These are phyloP conservation scores for Ennomos fuscantarius DNA, from an alignment of 2,888 invertebrate genomes.

Conservation along the genomic window DNA sequence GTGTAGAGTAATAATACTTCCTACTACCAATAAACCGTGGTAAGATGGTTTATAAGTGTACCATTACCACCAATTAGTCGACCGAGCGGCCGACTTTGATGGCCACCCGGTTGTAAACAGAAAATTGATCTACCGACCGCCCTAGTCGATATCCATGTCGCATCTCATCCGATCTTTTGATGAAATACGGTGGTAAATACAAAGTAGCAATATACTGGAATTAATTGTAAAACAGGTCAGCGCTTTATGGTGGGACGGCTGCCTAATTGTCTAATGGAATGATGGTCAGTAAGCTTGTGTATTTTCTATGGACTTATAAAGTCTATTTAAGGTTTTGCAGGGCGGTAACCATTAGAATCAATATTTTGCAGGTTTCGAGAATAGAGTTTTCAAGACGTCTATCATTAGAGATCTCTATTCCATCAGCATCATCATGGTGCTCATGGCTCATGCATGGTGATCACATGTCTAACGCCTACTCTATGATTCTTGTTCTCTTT, in stretches of 20 bases:
- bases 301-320: not conserved
- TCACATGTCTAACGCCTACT: no score
- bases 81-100: slow-evolving; percentile 73
- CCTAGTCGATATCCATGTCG: slow-evolving; percentile 51
- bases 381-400: no score
- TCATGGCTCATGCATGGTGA: no score
- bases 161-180: slow-evolving; percentile 54
- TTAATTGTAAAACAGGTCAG: slow-evolving; percentile 43
- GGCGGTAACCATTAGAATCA: no score
- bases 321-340: no score
- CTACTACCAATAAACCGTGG: slow-evolving; percentile 49
- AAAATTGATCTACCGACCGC: slow-evolving; percentile 79
- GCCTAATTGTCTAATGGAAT: slow-evolving; percentile 7
- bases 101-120: slow-evolving; percentile 72
- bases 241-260: slow-evolving; percentile 30
- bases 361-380: no score
- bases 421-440: no score
- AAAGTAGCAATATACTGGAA: slow-evolving; percentile 22
- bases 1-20: slow-evolving; percentile 37
- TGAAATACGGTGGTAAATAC: slow-evolving; percentile 32
- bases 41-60: slow-evolving; percentile 58
- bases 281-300: not conserved
- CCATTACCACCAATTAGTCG: slow-evolving; percentile 80
- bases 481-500: no score
- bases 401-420: no score